Conservation (phyloP, 2,888 invertebrate genomes). For the Gortyna flavago region DNA sequence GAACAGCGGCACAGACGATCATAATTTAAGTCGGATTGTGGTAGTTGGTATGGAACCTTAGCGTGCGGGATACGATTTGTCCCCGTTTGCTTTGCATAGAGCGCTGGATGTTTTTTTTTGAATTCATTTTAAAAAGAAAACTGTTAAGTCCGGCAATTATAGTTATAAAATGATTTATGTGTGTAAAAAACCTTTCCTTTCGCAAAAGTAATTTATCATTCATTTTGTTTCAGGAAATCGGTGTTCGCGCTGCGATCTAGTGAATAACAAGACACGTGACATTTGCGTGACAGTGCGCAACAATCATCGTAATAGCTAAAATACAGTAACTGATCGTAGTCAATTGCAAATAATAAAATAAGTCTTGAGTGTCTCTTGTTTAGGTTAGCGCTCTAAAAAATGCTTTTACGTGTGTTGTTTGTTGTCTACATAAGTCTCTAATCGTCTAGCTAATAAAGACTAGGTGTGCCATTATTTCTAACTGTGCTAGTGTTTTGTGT, state of each 20-base stretch:
- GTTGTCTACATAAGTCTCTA: slow-evolving; percentile 55
- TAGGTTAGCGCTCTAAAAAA: slow-evolving; percentile 51
- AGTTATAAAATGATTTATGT: slow-evolving; percentile 2
- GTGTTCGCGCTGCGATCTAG: slow-evolving; percentile 63
- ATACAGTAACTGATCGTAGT: slow-evolving; percentile 72
- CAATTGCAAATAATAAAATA: slow-evolving; percentile 70
- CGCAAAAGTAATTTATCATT: slow-evolving; percentile 58
- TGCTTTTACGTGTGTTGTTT: slow-evolving; percentile 62
- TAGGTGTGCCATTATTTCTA: slow-evolving; percentile 55
- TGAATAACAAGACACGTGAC: slow-evolving; percentile 73
- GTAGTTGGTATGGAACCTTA: slow-evolving; percentile 44
- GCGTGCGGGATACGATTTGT: slow-evolving; percentile 46
- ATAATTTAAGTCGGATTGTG: slow-evolving; percentile 53
- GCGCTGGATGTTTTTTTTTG: not conserved
- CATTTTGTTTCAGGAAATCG: slow-evolving; percentile 73
- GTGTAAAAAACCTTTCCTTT: slow-evolving; percentile 12
- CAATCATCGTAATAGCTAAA: slow-evolving; percentile 69
- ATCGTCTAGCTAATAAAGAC: slow-evolving; percentile 48
- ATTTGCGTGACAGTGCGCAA: slow-evolving; percentile 78
- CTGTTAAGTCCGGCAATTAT: not conserved
- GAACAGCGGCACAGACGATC: slow-evolving; percentile 54
- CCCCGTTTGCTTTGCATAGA: slow-evolving; percentile 41
- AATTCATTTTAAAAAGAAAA: slow-evolving; percentile 15
- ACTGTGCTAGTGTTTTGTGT: slow-evolving; percentile 65
- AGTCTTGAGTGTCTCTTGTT: slow-evolving; percentile 59